Evolutionary conservation across 2,113 vertebrate species (phyloP), one percentile per base, ranked within the genome.

Genomic region (Ictalurus punctatus): DNA sequence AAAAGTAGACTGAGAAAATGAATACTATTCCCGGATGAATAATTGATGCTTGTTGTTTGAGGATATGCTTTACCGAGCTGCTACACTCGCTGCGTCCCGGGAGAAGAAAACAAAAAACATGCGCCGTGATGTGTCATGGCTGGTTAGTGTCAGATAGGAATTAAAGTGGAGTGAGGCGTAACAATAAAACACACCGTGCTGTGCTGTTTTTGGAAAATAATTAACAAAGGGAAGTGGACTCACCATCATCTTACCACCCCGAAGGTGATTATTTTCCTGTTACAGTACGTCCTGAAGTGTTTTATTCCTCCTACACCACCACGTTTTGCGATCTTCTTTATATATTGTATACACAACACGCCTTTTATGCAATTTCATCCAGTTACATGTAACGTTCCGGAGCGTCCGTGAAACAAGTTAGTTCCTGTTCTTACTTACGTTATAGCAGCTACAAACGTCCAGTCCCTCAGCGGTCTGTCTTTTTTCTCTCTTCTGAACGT

Each of bases 21-120:
- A 91, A 92, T 91, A 90, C 58, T 79, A 89, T 86, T 91, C 56
- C 7, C 4, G 79, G 85, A 86, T 93, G 88, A 95, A 95, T 94
- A 94, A 93, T 93, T 89, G 90, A 93, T 93, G 86, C 88, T 87
- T 90, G 89, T 87, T 56, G 37, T 61, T 59, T 88, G 79, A 91
- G 91, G 76, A 88, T 83, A 76, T 21, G 71, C 58, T 79, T 71
- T 86, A 71, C 65, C 65, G 82, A 83, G 91, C 85, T 56, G 52
- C 84, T 54, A 69, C 90, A 58, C 65, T 90, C 86, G 86, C 90
- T 91, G 17, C 61, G 44, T 48, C 67, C 61, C 3, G 56, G 40
- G 34, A 85, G 58, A 85, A 16, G 83, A 71, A 83, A 59, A 90
- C 74, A 34, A 78, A 84, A 79, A 30, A 80, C 34, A 89, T 87